Evolutionary conservation across 2,888 invertebrate species (phyloP).

Genomic region (Scaptomyza caliginosa): DNA sequence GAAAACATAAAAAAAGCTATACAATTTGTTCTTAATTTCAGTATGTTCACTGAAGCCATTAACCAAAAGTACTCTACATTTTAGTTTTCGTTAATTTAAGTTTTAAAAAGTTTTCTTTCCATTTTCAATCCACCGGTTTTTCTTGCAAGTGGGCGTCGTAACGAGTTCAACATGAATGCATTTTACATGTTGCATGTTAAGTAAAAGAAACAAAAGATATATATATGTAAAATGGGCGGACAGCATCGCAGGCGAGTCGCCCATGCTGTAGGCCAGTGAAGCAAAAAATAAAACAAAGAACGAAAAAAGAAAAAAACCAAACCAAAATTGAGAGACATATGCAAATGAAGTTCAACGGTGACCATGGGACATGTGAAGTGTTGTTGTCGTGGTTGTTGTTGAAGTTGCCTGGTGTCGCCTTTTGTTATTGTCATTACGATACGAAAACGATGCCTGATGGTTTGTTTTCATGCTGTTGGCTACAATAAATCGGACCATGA

Average conservation of each 20-base stretch:
- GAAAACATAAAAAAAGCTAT: no score
- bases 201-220: constrained; percentile 3
- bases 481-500: constrained; percentile 54
- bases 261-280: constrained; percentile 2
- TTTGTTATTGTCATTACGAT: constrained; percentile 34
- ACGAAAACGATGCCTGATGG: constrained; percentile 10
- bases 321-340: constrained; percentile 18
- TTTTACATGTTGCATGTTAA: constrained; percentile 34
- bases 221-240: constrained; percentile 14
- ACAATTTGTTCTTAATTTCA: no score
- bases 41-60: no score
- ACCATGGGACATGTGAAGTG: constrained; percentile 28
- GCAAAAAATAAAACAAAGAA: constrained; percentile 2
- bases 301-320: background rate
- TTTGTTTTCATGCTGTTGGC: constrained; percentile 9
- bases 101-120: background rate
- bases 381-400: constrained; percentile 3
- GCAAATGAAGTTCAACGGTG: constrained; percentile 39
- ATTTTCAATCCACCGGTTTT: background rate
- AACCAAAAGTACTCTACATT: no score
- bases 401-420: constrained; percentile 1
- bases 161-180: constrained; percentile 24
- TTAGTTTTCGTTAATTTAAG: no score
- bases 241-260: constrained; percentile 17
- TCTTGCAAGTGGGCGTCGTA: constrained; percentile 20